Evolutionary conservation across 2,113 vertebrate species (phyloP).

Genomic region (Heterotis niloticus): DNA sequence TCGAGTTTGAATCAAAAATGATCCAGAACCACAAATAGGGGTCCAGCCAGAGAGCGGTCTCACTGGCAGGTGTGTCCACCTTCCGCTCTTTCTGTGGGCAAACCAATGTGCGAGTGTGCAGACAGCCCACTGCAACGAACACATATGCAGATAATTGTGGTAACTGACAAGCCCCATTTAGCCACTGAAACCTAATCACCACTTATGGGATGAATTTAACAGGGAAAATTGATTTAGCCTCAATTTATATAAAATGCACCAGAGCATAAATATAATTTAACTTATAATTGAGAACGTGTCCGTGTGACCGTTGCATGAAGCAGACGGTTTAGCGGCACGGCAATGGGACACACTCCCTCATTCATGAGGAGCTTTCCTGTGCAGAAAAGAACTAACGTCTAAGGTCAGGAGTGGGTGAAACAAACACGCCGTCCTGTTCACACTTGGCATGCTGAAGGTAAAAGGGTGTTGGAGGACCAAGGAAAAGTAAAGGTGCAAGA

Average conservation of each 20-base stretch:
- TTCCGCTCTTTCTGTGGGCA: neutral
- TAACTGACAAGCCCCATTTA: constrained; percentile 19
- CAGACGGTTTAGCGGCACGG: neutral
- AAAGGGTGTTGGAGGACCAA: no score
- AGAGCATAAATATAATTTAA: constrained; percentile 26
- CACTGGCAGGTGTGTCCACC: no score
- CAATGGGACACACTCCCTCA: neutral
- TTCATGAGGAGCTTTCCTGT: neutral
- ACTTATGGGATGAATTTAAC: constrained; percentile 6
- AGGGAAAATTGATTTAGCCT: constrained; percentile 26
- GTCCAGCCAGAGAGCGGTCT: neutral
- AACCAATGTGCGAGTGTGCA: neutral
- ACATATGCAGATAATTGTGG: constrained; percentile 11
- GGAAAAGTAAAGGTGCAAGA: no score
- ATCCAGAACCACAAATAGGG: no score
- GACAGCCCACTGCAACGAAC: neutral
- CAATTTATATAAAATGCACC: constrained; percentile 27
- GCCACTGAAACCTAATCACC: constrained; percentile 28
- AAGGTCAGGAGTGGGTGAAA: no score
- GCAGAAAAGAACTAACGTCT: no score
- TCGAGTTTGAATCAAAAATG: neutral
- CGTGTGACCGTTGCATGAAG: neutral
- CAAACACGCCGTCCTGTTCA: neutral
- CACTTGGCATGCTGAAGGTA: no score
- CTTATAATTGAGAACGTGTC: constrained; percentile 24